Evolutionary conservation across 2,888 invertebrate species (phyloP).

Genomic region (Nymphalis urticae): DNA sequence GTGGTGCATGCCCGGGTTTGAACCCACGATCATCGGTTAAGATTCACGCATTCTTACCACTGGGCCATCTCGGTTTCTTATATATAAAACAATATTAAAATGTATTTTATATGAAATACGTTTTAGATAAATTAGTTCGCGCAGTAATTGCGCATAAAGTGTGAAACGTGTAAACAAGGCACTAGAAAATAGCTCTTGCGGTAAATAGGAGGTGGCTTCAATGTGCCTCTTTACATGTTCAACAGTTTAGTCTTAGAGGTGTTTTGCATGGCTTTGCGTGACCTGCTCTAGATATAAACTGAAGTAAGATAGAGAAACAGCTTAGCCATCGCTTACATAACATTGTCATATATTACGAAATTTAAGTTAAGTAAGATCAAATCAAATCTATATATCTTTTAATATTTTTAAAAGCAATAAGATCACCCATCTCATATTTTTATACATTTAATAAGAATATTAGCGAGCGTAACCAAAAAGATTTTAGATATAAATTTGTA

Average conservation of each 20-base stretch:
- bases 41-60: no score
- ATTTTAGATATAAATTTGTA: no score
- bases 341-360: no score
- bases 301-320: slow-evolving; percentile 4
- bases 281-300: slow-evolving; percentile 35
- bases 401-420: no score
- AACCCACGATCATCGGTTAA: no score
- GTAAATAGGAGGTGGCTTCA: slow-evolving; percentile 42
- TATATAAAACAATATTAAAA: not conserved
- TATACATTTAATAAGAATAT: no score
- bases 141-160: slow-evolving; percentile 9
- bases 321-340: not conserved
- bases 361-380: no score
- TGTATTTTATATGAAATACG: not conserved
- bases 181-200: slow-evolving; percentile 34
- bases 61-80: no score
- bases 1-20: no score
- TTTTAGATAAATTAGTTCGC: not conserved
- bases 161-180: slow-evolving; percentile 22
- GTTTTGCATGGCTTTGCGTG: slow-evolving; percentile 38
- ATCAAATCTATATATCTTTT: no score
- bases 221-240: slow-evolving; percentile 44
- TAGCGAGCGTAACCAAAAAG: no score
- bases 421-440: no score
- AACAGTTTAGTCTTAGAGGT: slow-evolving; percentile 39